phyloP scores from a whole-genome alignment of 2,797 vertebrate genomes.

The Loriculus beryllinus region DNA sequence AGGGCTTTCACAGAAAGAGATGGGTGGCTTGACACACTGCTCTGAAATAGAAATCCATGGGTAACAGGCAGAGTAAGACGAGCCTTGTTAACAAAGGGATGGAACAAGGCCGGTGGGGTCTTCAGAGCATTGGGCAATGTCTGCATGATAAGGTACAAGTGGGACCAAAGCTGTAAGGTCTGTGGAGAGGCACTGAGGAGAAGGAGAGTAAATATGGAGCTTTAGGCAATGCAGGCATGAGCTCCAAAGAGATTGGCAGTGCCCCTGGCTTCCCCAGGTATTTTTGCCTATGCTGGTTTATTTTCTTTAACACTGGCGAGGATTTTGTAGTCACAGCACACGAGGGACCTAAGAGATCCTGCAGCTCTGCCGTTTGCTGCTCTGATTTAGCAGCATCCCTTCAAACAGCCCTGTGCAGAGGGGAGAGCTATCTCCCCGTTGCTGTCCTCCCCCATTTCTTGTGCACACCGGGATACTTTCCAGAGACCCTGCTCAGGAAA shows the following conservation, averaged over 20 bases:
- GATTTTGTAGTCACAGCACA: not conserved
- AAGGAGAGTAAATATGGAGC: not conserved
- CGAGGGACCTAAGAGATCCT: not conserved
- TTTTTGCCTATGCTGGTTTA: not conserved
- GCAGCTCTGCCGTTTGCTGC: not conserved
- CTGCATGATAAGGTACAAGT: not conserved
- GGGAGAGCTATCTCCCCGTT: not conserved
- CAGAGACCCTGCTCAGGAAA: not conserved
- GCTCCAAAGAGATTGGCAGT: not conserved
- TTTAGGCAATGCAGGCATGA: not conserved
- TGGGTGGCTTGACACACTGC: not conserved
- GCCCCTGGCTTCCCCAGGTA: accelerated
- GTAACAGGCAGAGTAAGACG: not conserved
- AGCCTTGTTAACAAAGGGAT: not conserved
- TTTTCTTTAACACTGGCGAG: not conserved
- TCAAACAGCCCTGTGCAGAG: not conserved
- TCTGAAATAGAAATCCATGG: not conserved
- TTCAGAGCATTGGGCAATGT: accelerated
- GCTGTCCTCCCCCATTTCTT: not conserved
- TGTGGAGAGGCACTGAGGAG: not conserved
- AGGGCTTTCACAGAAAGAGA: not conserved
- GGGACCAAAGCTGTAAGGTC: not conserved
- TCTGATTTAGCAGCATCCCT: not conserved
- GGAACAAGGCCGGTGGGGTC: not conserved
- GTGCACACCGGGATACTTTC: not conserved